Conservation (phyloP, 2,797 vertebrate species). For the Sebastes nivosus region DNA sequence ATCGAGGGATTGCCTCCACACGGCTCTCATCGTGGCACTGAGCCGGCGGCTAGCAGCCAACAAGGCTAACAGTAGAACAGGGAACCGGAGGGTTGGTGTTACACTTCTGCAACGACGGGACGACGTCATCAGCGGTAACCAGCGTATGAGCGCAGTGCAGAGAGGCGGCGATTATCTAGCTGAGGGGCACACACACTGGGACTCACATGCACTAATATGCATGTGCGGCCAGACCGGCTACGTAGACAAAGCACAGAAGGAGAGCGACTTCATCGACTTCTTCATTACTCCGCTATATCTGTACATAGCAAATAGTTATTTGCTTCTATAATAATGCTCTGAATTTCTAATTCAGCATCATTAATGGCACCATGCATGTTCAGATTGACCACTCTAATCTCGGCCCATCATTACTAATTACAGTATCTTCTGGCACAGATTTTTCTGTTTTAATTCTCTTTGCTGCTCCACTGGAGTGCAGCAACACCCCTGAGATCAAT, state of each 20-base stretch:
- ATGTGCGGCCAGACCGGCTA: background rate
- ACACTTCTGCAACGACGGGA: too few species aligned
- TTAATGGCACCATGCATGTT: constrained; percentile 31
- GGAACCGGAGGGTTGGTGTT: too few species aligned
- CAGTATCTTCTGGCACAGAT: constrained; percentile 67
- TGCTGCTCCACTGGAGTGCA: constrained; percentile 65
- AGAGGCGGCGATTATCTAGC: background rate
- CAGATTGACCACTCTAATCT: constrained; percentile 52
- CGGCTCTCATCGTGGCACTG: too few species aligned
- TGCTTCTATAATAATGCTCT: background rate
- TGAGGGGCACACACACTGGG: background rate
- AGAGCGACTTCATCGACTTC: background rate
- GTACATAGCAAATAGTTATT: background rate
- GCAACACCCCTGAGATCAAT: constrained; percentile 78
- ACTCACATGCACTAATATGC: background rate
- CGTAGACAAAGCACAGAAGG: background rate
- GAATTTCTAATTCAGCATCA: background rate
- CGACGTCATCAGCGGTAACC: background rate
- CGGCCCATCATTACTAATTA: constrained; percentile 68
- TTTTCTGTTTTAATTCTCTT: constrained; percentile 72
- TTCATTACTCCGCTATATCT: background rate
- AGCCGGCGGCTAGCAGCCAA: too few species aligned
- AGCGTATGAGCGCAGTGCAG: background rate
- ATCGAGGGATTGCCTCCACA: too few species aligned
- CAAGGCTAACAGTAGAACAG: background rate